Evolutionary conservation across 2,888 invertebrate species (phyloP).

Genomic region (Agonopterix arenella): DNA sequence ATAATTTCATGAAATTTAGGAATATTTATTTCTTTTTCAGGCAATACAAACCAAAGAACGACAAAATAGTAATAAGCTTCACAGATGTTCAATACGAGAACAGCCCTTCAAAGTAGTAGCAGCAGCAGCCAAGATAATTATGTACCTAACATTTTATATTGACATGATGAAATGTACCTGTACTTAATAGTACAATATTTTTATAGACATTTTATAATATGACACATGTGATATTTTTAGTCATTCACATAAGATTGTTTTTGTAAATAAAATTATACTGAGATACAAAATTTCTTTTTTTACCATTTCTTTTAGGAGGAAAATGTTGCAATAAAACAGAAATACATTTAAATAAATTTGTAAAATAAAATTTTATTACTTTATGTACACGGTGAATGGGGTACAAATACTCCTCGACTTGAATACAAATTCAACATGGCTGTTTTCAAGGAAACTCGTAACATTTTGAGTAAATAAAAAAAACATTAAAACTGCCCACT

Average conservation of each 20-base stretch:
- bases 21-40: slow-evolving; percentile 47
- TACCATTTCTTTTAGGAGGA: too few species aligned
- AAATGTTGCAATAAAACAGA: slow-evolving; percentile 37
- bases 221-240: slow-evolving; percentile 13
- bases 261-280: neutral
- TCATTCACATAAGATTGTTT: neutral
- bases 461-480: slow-evolving; percentile 1
- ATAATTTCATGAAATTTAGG: neutral
- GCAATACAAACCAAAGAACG: slow-evolving; percentile 79
- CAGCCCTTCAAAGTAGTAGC: slow-evolving; percentile 26
- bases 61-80: slow-evolving; percentile 83
- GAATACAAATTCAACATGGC: slow-evolving; percentile 48
- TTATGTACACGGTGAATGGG: slow-evolving; percentile 67
- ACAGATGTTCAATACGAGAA: slow-evolving; percentile 76
- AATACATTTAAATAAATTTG: slow-evolving; percentile 39
- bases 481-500: neutral
- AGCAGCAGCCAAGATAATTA: neutral
- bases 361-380: slow-evolving; percentile 73
- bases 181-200: neutral
- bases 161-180: too few species aligned
- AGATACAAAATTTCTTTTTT: neutral
- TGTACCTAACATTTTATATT: neutral
- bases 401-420: slow-evolving; percentile 56
- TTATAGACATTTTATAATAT: neutral
- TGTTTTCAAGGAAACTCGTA: slow-evolving; percentile 23